A percentile compares a stretch with the other conserved stretches of the same genome.
These are phyloP conservation scores for Cladopsammia gracilis DNA, from an alignment of 64 coral and sea anemone genomes.

Conservation along the genomic window DNA sequence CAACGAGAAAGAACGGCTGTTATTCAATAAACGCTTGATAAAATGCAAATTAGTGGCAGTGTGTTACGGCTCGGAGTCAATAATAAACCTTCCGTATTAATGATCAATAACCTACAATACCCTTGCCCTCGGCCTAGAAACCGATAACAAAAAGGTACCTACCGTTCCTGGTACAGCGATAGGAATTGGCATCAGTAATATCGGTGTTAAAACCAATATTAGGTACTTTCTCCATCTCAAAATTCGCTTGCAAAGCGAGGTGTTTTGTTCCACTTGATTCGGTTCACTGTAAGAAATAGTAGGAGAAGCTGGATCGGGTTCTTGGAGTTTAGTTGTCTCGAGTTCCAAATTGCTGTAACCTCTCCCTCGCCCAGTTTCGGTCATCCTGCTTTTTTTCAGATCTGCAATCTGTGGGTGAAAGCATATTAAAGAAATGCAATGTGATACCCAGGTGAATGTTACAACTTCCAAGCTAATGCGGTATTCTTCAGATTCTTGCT, in stretches of 20 bases:
- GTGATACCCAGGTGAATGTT: too few species aligned
- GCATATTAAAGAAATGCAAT: neutral
- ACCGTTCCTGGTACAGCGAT: constrained; percentile 74
- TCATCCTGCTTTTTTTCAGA: neutral
- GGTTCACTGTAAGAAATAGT: neutral
- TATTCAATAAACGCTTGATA: too few species aligned
- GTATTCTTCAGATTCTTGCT: too few species aligned
- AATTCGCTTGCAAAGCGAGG: neutral
- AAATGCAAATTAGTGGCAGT: too few species aligned
- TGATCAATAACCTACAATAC: too few species aligned
- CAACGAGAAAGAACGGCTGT: too few species aligned
- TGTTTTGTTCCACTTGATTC: neutral
- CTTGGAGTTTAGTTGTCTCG: too few species aligned
- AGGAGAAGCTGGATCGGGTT: neutral
- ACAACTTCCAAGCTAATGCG: too few species aligned
- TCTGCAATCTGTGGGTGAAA: neutral
- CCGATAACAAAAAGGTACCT: neutral
- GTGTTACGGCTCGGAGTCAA: too few species aligned
- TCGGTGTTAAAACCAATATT: constrained; percentile 76
- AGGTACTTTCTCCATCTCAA: constrained; percentile 74
- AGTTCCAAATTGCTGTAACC: neutral
- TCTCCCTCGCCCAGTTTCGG: neutral
- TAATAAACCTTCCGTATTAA: too few species aligned
- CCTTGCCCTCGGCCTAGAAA: too few species aligned
- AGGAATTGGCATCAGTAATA: constrained; percentile 71